Conservation (phyloP, 1,140 invertebrate genomes). For the Trinorchestia longiramus region DNA sequence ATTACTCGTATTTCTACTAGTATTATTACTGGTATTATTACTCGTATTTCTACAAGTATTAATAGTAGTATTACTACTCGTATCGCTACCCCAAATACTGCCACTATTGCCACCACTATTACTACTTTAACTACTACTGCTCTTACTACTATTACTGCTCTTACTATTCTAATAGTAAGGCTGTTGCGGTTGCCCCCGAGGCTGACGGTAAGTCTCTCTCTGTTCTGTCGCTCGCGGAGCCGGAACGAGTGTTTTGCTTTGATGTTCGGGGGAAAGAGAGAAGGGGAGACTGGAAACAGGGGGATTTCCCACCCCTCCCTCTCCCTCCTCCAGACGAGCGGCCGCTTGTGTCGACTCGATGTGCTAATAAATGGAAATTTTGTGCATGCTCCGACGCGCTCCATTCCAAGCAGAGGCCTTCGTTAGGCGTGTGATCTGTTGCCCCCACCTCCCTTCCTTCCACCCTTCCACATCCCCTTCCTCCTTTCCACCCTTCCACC, state of each 20-base stretch:
- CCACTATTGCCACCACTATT: no score
- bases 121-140: no score
- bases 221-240: background rate
- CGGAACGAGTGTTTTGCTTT: background rate
- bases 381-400: constrained; percentile 45
- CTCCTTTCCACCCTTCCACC: background rate
- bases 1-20: no score
- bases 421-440: constrained; percentile 41
- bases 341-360: constrained; percentile 46
- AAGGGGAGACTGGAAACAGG: background rate
- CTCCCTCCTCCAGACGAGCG: background rate
- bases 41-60: no score
- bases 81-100: no score
- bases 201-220: background rate
- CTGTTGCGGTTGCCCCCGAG: background rate
- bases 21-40: no score
- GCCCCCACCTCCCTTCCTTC: background rate
- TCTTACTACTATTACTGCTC: no score
- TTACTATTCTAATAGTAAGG: background rate
- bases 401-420: constrained; percentile 1
- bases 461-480: background rate
- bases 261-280: background rate
- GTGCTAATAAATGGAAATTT: constrained; percentile 55
- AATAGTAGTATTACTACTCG: no score
- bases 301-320: background rate